A percentile compares a stretch with the other conserved stretches of the same genome.
phyloP scores from a whole-genome alignment of 2,113 vertebrate species.

The Ailurus styani region DNA sequence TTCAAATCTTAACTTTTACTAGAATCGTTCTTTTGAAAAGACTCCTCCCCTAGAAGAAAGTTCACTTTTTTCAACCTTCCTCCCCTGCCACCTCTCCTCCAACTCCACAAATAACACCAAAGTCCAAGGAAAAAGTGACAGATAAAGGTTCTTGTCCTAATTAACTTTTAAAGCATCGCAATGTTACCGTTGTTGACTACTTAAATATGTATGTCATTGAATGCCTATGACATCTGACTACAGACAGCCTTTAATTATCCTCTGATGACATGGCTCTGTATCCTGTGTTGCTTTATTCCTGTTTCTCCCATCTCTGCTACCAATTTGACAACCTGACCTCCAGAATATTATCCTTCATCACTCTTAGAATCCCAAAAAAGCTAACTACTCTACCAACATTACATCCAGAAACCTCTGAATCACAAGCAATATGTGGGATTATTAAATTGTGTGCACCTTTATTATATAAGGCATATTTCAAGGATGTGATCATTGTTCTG shows the following conservation, averaged over 20 bases:
- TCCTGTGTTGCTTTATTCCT: not conserved
- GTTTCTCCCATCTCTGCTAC: not conserved
- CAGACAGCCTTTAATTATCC: not conserved
- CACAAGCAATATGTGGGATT: not conserved
- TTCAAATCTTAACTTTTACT: not conserved
- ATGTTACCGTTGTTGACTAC: not conserved
- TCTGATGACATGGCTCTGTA: too few species aligned
- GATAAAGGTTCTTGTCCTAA: not conserved
- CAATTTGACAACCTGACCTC: not conserved
- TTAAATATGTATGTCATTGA: not conserved
- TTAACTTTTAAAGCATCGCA: not conserved
- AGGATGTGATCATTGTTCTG: not conserved
- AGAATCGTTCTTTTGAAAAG: not conserved
- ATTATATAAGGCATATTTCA: not conserved
- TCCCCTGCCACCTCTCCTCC: accelerated
- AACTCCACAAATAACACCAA: not conserved
- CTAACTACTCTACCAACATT: not conserved
- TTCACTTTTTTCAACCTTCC: not conserved
- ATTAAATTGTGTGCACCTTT: not conserved
- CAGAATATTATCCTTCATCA: not conserved
- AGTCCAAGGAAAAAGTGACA: not conserved
- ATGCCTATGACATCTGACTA: not conserved
- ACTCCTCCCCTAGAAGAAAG: not conserved
- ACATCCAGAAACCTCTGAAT: not conserved
- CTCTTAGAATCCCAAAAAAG: not conserved